Evolutionary conservation across 2,888 invertebrate genomes (phyloP).

Genomic region (Cerceris ruficornis): DNA sequence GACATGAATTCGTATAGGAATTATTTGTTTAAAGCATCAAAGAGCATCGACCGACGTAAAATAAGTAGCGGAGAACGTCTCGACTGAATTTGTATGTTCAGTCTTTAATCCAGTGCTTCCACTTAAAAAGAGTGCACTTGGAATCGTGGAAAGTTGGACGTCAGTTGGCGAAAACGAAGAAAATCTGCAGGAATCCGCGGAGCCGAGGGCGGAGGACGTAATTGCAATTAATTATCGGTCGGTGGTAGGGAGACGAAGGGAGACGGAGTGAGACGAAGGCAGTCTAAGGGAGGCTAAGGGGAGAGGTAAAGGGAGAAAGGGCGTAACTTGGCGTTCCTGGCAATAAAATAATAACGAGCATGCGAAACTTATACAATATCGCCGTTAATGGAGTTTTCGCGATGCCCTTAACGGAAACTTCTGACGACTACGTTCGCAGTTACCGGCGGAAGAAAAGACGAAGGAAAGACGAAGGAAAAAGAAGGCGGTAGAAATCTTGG

Average conservation of each 20-base stretch:
- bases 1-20: too few species aligned
- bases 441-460: background rate
- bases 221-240: background rate
- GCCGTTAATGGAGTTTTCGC: slow-evolving; percentile 48
- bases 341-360: slow-evolving; percentile 36
- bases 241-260: background rate
- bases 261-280: background rate
- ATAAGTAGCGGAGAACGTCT: too few species aligned
- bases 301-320: slow-evolving; percentile 17
- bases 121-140: too few species aligned
- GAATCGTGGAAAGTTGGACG: too few species aligned
- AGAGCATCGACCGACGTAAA: too few species aligned
- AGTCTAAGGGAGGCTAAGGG: slow-evolving; percentile 9
- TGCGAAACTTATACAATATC: slow-evolving; percentile 53
- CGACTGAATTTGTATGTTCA: too few species aligned
- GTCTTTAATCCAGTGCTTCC: too few species aligned
- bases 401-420: slow-evolving; percentile 43
- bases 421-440: slow-evolving; percentile 4
- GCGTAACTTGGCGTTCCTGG: slow-evolving; percentile 9
- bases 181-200: too few species aligned
- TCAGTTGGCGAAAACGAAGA: too few species aligned
- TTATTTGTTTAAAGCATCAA: too few species aligned
- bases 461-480: background rate
- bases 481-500: slow-evolving; percentile 12
- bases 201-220: too few species aligned